Evolutionary conservation across 2,797 vertebrate species (phyloP).

Genomic region (Notolepis coatsorum): DNA sequence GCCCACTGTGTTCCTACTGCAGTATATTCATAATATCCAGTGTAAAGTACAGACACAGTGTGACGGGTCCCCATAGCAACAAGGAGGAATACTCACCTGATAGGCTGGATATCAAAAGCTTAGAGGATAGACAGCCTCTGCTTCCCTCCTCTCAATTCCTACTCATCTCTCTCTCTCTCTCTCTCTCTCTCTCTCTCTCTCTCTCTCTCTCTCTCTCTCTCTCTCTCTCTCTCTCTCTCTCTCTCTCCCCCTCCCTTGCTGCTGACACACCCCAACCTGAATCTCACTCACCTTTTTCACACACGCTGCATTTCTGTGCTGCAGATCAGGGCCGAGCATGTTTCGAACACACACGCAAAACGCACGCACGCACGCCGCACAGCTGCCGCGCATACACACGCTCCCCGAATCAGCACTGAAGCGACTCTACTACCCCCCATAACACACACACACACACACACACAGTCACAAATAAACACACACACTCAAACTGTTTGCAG

Average conservation of each 20-base stretch:
- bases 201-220: conserved; percentile 38
- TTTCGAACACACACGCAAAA: conserved; percentile 23
- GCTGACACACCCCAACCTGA: conserved; percentile 59
- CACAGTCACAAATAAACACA: conserved; percentile 1
- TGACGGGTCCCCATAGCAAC: not conserved
- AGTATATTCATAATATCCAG: not conserved
- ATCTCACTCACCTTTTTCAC: conserved; percentile 37
- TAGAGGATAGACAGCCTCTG: not conserved
- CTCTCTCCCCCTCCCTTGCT: conserved; percentile 39
- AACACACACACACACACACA: conserved; percentile 14
- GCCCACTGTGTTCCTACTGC: not conserved
- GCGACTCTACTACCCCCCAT: conserved; percentile 10
- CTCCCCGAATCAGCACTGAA: conserved; percentile 16
- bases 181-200: not conserved
- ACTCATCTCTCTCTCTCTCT: not conserved
- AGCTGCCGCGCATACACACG: conserved; percentile 25
- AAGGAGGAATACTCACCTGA: conserved; percentile 61
- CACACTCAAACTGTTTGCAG: not conserved
- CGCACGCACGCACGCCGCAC: conserved; percentile 19
- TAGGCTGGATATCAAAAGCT: conserved; percentile 43
- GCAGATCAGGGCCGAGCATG: conserved; percentile 47
- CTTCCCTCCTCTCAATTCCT: conserved; percentile 21
- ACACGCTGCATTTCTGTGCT: conserved; percentile 51
- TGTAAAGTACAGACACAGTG: not conserved
- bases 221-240: conserved; percentile 36